Percentiles rank a stretch among this genome's conserved stretches.
These are phyloP conservation scores for Triplophysa bombifrons DNA, from an alignment of 2,797 vertebrate species.

Conservation along the genomic window DNA sequence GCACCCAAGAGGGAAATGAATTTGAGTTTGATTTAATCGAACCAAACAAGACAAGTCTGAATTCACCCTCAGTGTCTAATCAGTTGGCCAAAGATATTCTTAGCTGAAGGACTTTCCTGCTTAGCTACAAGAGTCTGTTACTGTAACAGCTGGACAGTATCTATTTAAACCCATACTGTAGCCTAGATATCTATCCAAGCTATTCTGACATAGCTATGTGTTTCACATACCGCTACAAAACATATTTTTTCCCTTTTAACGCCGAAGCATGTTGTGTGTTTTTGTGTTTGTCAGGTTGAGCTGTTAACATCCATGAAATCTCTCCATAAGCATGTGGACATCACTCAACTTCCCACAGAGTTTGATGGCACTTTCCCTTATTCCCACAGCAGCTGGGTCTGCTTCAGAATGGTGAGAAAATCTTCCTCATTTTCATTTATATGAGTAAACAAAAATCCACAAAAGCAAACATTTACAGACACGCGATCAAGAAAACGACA, in stretches of 20 bases:
- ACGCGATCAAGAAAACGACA: background rate
- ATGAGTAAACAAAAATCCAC: background rate
- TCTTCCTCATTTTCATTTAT: background rate
- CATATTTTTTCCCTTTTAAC: slow-evolving; percentile 6
- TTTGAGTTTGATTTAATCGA: too few species aligned
- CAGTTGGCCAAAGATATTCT: slow-evolving; percentile 28
- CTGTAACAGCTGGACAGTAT: slow-evolving; percentile 7
- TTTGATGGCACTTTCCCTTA: slow-evolving; percentile 85
- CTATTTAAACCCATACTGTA: slow-evolving; percentile 1
- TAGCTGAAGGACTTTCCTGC: background rate
- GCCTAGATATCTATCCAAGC: slow-evolving; percentile 2
- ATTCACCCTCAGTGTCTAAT: slow-evolving; percentile 2
- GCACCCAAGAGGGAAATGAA: too few species aligned
- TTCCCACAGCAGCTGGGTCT: slow-evolving; percentile 86
- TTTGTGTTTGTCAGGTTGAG: slow-evolving; percentile 76
- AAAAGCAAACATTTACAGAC: background rate
- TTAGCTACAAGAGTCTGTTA: background rate
- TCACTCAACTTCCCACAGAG: slow-evolving; percentile 79
- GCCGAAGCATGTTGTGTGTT: background rate
- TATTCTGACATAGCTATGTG: slow-evolving; percentile 12
- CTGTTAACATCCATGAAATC: slow-evolving; percentile 82
- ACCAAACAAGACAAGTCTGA: too few species aligned
- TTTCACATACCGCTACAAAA: slow-evolving; percentile 3
- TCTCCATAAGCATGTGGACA: slow-evolving; percentile 84
- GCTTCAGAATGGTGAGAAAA: slow-evolving; percentile 83